Evolutionary conservation across 2,797 vertebrate genomes (phyloP).

Genomic region (Gymnodraco acuticeps): DNA sequence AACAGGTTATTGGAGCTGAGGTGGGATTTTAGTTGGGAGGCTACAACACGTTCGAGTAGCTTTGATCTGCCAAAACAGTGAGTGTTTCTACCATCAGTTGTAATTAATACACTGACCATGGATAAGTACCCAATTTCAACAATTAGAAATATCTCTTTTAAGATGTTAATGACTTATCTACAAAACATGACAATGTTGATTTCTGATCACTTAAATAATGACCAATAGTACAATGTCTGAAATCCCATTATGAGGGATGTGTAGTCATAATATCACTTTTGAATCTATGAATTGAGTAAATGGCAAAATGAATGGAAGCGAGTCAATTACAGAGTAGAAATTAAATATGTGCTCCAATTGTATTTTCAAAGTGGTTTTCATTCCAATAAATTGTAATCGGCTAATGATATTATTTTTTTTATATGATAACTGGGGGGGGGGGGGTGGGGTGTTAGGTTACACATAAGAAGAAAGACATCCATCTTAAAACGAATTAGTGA

Average conservation of each 20-base stretch:
- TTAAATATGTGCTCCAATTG: constrained; percentile 26
- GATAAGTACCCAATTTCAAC: too few species aligned
- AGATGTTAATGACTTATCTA: too few species aligned
- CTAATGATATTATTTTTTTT: constrained; percentile 45
- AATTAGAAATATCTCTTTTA: too few species aligned
- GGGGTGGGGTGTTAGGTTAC: constrained; percentile 46
- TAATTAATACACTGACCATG: too few species aligned
- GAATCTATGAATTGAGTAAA: neutral
- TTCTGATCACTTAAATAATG: constrained; percentile 1
- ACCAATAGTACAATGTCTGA: neutral
- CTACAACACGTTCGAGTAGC: too few species aligned
- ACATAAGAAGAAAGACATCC: constrained; percentile 50
- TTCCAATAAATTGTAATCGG: constrained; percentile 13
- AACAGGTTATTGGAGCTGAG: too few species aligned
- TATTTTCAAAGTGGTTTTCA: constrained; percentile 21
- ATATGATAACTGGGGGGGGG: constrained; percentile 26
- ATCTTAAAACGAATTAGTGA: constrained; percentile 33
- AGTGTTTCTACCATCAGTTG: too few species aligned
- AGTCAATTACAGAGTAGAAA: too few species aligned
- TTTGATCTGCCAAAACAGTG: too few species aligned
- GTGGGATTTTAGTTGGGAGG: too few species aligned
- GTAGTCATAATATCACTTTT: neutral
- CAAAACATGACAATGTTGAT: neutral
- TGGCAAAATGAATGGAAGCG: too few species aligned
- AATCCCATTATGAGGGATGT: neutral